Base-by-base conservation (phyloP, 2,113 vertebrate species). In the Heterotis niloticus region DNA sequence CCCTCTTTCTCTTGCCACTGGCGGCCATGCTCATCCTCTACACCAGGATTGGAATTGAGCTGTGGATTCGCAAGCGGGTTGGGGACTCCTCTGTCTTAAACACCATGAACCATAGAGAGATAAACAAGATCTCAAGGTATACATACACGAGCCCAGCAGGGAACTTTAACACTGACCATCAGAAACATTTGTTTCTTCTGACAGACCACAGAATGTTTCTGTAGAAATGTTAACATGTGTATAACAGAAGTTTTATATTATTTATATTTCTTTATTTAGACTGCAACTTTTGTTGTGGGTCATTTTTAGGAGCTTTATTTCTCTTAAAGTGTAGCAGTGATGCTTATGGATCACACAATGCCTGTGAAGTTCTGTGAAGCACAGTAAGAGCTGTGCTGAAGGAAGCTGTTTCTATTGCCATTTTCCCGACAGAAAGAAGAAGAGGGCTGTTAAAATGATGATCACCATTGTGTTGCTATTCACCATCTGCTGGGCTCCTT, bases 381-480 rank as follows among this genome's bases (percentile, higher is more conserved):
- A 5, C 20, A 54, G 26, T 20, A 24, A 7, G 10, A 29, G 13
- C 20, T 13, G 4, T 26, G 54, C 13, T 59, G 54, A 26, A 67
- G 23, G 17, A 54, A 12, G 18, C 14, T 28, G 59, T 51, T 29
- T 10, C 16, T 66, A 44, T 7, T 44, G 34, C 34, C 34, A 26
- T 11, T 28, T 75, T 24, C 24, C 1, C n/a, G 4, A 52, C 83
- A 95, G 94, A 82, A 95, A 93, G 83, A 95, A 95, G 89, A 95
- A 95, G 75, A 86, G 92, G 78, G 94, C 94, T 0, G 91, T 94
- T 0, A 93, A 93, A 87, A 94, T 93, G 92, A 94, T 94, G 93
- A 82, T 95, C 77, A 94, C 92, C 3, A 89, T 95, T 0, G 94
- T 95, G 51, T 81, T 93, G 76, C 89, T 95, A 1, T 95, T 95